These are phyloP conservation scores for Sphenodon punctatus DNA, from an alignment of 2,797 vertebrate species.

Conservation along the genomic window DNA sequence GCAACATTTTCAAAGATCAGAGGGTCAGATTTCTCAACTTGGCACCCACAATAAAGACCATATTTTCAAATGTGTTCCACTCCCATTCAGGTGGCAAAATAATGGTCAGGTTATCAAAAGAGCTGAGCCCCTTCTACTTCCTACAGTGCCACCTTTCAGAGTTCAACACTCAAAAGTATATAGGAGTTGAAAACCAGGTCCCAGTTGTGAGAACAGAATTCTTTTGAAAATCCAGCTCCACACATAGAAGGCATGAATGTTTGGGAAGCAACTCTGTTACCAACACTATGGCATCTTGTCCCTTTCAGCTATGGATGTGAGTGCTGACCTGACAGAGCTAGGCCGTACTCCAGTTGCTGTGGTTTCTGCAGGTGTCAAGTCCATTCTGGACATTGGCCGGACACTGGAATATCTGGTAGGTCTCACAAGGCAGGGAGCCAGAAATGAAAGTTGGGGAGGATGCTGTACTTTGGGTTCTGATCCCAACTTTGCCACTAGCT, in stretches of 20 bases:
- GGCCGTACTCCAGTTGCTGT: conserved; percentile 89
- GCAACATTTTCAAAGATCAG: no score
- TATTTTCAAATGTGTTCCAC: no score
- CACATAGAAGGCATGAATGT: neutral
- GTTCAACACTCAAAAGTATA: no score
- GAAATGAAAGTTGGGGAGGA: neutral
- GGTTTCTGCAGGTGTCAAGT: conserved; percentile 89
- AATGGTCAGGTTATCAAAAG: no score
- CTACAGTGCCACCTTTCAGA: no score
- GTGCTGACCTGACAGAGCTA: conserved; percentile 90
- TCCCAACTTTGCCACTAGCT: neutral
- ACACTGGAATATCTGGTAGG: conserved; percentile 91
- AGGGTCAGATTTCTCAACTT: no score
- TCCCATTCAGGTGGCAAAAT: no score
- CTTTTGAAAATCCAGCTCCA: no score
- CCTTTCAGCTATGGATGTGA: conserved; percentile 87
- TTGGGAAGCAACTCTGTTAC: neutral
- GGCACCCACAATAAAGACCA: no score
- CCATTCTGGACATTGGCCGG: conserved; percentile 90
- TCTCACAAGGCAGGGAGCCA: neutral
- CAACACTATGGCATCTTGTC: neutral
- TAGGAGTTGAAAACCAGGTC: no score
- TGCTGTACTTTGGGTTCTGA: neutral
- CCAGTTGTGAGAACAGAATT: no score
- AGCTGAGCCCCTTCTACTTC: no score